Percentiles rank a stretch among this genome's conserved stretches.
phyloP scores from a whole-genome alignment of 2,888 invertebrate genomes.

The Hydrotaea diabolus region DNA sequence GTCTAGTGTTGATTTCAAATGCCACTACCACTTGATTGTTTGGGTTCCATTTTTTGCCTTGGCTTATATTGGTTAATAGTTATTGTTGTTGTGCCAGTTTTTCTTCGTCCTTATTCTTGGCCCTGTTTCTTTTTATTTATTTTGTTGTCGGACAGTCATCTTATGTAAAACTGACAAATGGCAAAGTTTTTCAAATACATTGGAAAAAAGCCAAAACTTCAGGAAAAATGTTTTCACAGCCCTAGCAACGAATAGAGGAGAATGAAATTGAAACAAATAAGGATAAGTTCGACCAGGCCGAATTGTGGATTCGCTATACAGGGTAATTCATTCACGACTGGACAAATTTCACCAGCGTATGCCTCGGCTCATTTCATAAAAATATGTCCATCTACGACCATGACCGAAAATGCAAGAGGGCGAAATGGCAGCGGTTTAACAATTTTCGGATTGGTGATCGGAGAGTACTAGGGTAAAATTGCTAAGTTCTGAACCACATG shows the following conservation, averaged over 20 bases:
- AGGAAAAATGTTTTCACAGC: background rate
- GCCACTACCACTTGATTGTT: constrained; percentile 16
- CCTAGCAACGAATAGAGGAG: background rate
- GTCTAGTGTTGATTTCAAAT: constrained; percentile 9
- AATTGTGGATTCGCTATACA: too few relatives aligned
- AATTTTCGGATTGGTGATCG: too few relatives aligned
- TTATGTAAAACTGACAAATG: constrained; percentile 13
- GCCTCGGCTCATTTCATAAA: too few relatives aligned
- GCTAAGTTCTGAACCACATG: too few relatives aligned
- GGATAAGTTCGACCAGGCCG: too few relatives aligned
- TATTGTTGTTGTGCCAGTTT: constrained; percentile 13
- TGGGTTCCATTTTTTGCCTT: background rate
- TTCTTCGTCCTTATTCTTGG: background rate
- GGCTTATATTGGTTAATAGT: background rate
- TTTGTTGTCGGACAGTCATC: background rate
- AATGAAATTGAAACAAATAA: background rate
- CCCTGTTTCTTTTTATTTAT: background rate
- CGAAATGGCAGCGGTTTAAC: too few relatives aligned
- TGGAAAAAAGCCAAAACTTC: constrained; percentile 2
- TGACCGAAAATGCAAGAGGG: too few relatives aligned
- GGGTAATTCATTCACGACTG: too few relatives aligned
- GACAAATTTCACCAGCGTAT: too few relatives aligned
- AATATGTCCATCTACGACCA: too few relatives aligned
- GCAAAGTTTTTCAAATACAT: constrained; percentile 28
- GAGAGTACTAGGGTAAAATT: too few relatives aligned